Percentiles rank a stretch among this genome's conserved stretches.
phyloP scores from a whole-genome alignment of 2,888 invertebrate species.

The Stenichneumon culpator region DNA sequence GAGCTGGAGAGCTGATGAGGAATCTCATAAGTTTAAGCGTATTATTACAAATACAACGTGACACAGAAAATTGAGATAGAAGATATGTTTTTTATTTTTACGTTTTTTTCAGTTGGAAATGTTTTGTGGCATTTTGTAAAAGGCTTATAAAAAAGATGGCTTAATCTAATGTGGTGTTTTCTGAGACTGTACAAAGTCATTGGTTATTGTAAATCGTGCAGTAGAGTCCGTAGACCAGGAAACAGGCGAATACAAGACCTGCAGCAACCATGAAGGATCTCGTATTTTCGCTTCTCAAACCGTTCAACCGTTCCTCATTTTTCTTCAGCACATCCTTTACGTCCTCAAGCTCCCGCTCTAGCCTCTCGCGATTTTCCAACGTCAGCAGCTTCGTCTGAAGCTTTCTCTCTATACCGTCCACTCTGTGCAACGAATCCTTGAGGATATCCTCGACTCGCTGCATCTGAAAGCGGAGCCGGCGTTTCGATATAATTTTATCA shows the following conservation, averaged over 20 bases:
- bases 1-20: conserved; percentile 3
- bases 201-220: conserved; percentile 70
- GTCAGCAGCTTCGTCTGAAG: conserved; percentile 76
- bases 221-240: conserved; percentile 78
- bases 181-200: conserved; percentile 37
- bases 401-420: conserved; percentile 77
- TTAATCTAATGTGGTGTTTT: background rate
- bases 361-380: conserved; percentile 77
- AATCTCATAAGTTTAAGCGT: conserved; percentile 7
- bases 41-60: conserved; percentile 7
- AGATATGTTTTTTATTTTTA: background rate
- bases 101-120: conserved; percentile 7
- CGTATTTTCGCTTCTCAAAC: conserved; percentile 73
- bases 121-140: conserved; percentile 1
- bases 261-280: conserved; percentile 78
- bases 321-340: conserved; percentile 77
- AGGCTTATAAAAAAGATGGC: background rate
- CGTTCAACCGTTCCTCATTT: conserved; percentile 77
- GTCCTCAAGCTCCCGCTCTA: conserved; percentile 79
- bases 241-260: conserved; percentile 77
- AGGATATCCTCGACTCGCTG: conserved; percentile 78
- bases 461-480: conserved; percentile 73
- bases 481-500: background rate
- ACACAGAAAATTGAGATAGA: conserved; percentile 22
- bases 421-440: conserved; percentile 75